Evolutionary conservation across 2,113 vertebrate genomes (phyloP), one percentile per base, ranked within the genome.

Genomic region (Cephalopholis sonnerati): DNA sequence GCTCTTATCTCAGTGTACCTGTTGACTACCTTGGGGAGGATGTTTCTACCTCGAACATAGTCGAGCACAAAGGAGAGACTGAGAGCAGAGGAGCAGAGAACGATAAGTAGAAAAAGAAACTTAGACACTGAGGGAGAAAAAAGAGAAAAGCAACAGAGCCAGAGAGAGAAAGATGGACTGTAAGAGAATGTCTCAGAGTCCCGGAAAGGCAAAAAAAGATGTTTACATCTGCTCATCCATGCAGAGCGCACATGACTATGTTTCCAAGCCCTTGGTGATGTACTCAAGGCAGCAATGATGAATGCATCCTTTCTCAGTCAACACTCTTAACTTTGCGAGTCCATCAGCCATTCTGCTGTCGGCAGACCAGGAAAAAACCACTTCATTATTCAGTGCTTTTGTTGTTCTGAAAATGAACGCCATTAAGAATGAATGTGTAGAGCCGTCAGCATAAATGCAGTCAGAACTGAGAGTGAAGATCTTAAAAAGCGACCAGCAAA

Each of bases 381-480:
- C 82, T 87, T 85, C 77, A 88, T 91, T 81, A 90, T 87, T 90
- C 74, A 91, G 54, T 50, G 77, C 27, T 72, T 86, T 82, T 85
- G 87, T 89, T 87, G 79, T 85, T 83, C 36, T 68, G 77, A 74
- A 88, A 91, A 87, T 55, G 85, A 85, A 82, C 17, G 9, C 51
- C 67, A 87, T 86, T 86, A 83, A 83, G 75, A 90, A 87, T 79
- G 25, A 89, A 90, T 86, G 80, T 36, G 44, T 7, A 11, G 57
- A 74, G 77, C 85, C 44, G 8, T 88, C 41, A 81, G 79, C 76
- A 32, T 77, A 76, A 77, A 71, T 84, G 77, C 74, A 48, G 64
- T 75, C 78, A 51, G 71, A 79, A 79, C 0, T 4, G 72, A 79
- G 72, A 89, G 59, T 5, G 63, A 71, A 64, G 63, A 76, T 82